Conservation (phyloP, 2,797 vertebrate species). For the Cossypha heuglini region DNA sequence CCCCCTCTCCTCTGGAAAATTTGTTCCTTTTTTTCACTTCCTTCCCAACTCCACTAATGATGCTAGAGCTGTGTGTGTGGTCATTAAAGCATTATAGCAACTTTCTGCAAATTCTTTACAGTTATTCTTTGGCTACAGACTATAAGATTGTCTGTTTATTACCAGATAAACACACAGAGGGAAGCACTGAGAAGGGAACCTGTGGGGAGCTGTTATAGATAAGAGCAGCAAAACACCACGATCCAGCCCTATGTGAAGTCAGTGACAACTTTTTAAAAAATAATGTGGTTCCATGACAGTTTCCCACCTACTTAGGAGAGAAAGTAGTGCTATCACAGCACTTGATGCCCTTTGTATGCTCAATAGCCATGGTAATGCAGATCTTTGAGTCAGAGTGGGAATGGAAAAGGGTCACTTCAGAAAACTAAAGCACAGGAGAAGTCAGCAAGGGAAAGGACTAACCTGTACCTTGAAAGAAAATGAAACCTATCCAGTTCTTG, state of each 20-base stretch:
- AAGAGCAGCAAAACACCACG: not conserved
- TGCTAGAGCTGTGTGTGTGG: slow-evolving; percentile 23
- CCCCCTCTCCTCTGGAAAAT: not conserved
- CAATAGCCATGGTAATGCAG: not conserved
- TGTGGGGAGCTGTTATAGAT: not conserved
- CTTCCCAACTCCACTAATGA: not conserved
- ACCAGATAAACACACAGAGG: not conserved
- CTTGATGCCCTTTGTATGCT: not conserved
- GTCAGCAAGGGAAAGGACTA: not conserved
- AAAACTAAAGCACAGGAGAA: not conserved
- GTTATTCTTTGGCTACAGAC: not conserved
- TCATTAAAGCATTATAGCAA: slow-evolving; percentile 24
- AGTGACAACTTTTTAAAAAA: not conserved
- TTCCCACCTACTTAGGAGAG: not conserved
- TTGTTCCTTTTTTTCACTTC: not conserved
- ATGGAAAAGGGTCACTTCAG: not conserved
- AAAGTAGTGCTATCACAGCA: not conserved
- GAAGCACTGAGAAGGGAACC: not conserved
- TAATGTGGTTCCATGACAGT: not conserved
- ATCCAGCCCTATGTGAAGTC: not conserved
- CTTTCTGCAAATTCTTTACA: not conserved
- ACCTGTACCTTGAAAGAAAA: not conserved
- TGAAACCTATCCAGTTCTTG: not conserved
- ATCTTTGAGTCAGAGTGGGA: not conserved
- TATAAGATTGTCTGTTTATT: not conserved